Conservation (phyloP, 2,888 invertebrate genomes). For the Tortricodes alternella region DNA sequence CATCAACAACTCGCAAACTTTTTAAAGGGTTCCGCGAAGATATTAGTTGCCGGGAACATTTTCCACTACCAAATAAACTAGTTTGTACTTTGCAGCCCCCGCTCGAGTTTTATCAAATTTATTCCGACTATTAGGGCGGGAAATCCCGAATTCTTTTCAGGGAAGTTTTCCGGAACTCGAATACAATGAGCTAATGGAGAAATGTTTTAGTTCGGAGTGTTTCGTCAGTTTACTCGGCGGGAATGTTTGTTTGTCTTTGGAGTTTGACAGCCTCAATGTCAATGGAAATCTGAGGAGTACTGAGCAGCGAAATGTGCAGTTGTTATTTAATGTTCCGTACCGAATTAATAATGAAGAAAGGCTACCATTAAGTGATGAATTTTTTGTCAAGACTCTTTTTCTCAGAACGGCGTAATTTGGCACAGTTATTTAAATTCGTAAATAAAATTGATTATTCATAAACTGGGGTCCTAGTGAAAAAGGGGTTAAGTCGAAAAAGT, state of each 20-base stretch:
- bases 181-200: constrained; percentile 49
- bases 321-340: no score
- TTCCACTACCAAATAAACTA: constrained; percentile 44
- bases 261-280: constrained; percentile 6
- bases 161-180: constrained; percentile 40
- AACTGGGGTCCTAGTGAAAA: no score
- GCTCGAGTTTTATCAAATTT: constrained; percentile 54
- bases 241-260: constrained; percentile 16
- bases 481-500: no score
- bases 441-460: no score
- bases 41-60: constrained; percentile 31
- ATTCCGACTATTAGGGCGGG: constrained; percentile 50
- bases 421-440: no score
- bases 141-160: constrained; percentile 41
- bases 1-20: constrained; percentile 29
- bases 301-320: not conserved
- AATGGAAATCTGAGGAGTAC: not conserved
- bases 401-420: no score
- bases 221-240: constrained; percentile 34
- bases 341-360: no score
- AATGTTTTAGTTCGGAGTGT: constrained; percentile 40
- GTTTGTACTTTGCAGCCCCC: constrained; percentile 39
- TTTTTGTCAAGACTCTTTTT: no score
- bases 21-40: constrained; percentile 32
- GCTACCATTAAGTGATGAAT: no score